Conservation (phyloP, 2,797 vertebrate species). For the Hipposideros larvatus region DNA sequence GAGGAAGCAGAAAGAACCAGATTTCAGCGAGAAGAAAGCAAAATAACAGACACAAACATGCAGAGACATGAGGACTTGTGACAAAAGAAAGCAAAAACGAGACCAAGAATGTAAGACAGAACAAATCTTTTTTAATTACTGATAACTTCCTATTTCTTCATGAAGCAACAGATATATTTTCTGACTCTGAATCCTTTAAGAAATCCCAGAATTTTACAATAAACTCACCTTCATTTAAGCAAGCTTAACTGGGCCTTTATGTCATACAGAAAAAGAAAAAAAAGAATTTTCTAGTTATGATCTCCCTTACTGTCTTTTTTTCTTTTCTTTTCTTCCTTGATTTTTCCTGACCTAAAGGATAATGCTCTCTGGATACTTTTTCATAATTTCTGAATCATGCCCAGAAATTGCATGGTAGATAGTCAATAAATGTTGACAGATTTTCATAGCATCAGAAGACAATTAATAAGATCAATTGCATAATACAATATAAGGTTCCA, state of each 20-base stretch:
- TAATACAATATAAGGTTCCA: neutral
- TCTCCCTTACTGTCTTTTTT: neutral
- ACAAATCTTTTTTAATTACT: conserved; percentile 5
- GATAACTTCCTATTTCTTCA: conserved; percentile 37
- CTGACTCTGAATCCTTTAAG: neutral
- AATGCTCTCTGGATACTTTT: neutral
- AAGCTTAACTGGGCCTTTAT: neutral
- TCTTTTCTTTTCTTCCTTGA: neutral
- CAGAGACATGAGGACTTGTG: neutral
- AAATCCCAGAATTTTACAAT: neutral
- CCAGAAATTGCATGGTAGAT: neutral
- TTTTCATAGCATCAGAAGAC: neutral
- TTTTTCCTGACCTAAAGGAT: neutral
- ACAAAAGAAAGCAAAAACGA: conserved; percentile 15
- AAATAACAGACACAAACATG: conserved; percentile 4
- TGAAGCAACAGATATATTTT: conserved; percentile 27
- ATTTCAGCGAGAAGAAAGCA: conserved; percentile 35
- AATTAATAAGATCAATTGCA: neutral
- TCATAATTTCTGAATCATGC: conserved; percentile 8
- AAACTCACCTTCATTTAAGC: neutral
- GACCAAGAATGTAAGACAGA: neutral
- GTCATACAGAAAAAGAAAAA: neutral
- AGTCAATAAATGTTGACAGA: neutral
- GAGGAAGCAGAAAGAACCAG: neutral
- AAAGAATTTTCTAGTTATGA: neutral